Conservation (phyloP, 1,140 invertebrate genomes). For the Pinna nobilis region DNA sequence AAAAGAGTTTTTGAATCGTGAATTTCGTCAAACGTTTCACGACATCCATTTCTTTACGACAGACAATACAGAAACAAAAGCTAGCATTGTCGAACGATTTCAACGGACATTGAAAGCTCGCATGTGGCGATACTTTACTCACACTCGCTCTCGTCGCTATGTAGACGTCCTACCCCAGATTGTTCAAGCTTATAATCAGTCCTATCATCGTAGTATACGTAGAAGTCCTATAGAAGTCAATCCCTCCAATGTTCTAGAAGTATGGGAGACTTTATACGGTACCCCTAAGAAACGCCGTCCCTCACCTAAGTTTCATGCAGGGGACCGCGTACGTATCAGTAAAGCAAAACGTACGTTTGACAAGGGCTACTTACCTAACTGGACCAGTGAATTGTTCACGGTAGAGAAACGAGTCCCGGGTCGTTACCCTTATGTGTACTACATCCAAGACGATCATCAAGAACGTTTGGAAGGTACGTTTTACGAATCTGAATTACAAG, state of each 20-base stretch:
- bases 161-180: slow-evolving; percentile 19
- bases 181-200: slow-evolving; percentile 17
- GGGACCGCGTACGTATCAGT: slow-evolving; percentile 20
- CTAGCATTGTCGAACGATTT: slow-evolving; percentile 28
- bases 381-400: slow-evolving; percentile 9
- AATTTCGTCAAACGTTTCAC: background rate
- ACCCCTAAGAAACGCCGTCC: background rate
- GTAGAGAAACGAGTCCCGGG: background rate
- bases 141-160: slow-evolving; percentile 4
- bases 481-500: slow-evolving; percentile 23
- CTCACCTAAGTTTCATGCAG: background rate
- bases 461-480: slow-evolving; percentile 19
- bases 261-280: slow-evolving; percentile 8
- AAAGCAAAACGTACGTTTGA: slow-evolving; percentile 36
- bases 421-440: background rate
- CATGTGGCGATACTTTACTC: slow-evolving; percentile 38
- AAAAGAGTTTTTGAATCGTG: background rate
- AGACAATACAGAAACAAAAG: slow-evolving; percentile 5
- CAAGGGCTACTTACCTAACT: slow-evolving; percentile 34
- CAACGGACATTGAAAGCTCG: slow-evolving; percentile 15
- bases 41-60: slow-evolving; percentile 7
- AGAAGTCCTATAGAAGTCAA: slow-evolving; percentile 6
- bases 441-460: background rate
- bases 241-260: background rate
- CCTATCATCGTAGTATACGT: slow-evolving; percentile 3